A percentile compares a stretch with the other conserved stretches of the same genome.
These are phyloP conservation scores for Aphidoletes aphidimyza DNA, from an alignment of 2,888 invertebrate genomes.

Conservation along the genomic window DNA sequence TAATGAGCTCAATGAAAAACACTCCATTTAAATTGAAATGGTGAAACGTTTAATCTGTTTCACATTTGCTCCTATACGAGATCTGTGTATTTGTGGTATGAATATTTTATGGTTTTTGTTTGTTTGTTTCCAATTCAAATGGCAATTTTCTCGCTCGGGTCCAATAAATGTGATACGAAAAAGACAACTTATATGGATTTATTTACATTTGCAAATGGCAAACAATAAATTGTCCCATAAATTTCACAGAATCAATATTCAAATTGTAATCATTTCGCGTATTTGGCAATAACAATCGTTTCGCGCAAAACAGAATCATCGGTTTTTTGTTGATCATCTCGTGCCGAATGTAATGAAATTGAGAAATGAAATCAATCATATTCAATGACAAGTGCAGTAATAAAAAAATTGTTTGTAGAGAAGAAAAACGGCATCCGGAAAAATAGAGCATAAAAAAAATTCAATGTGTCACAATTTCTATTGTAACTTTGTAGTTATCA, in stretches of 20 bases:
- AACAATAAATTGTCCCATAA: neutral
- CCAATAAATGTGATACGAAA: neutral
- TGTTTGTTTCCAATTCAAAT: neutral
- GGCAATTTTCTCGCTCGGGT: neutral
- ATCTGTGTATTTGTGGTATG: neutral
- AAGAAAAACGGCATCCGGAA: neutral
- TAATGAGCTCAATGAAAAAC: no score
- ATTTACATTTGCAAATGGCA: no score
- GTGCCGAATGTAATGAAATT: neutral
- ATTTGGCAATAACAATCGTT: neutral
- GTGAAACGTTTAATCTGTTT: no score
- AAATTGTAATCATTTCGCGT: neutral
- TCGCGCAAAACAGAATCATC: neutral
- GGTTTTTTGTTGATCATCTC: no score
- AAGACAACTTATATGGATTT: neutral
- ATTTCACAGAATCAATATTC: constrained; percentile 4
- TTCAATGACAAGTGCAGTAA: neutral
- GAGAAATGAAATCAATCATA: neutral
- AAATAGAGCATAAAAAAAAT: constrained; percentile 20
- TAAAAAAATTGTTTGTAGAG: neutral
- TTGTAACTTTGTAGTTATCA: constrained; percentile 21
- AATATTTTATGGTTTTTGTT: neutral
- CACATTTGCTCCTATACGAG: neutral
- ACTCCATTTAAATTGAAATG: no score
- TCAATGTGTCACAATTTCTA: constrained; percentile 5